phyloP scores from a whole-genome alignment of 2,888 invertebrate genomes.

The Pristionchus exspectatus region DNA sequence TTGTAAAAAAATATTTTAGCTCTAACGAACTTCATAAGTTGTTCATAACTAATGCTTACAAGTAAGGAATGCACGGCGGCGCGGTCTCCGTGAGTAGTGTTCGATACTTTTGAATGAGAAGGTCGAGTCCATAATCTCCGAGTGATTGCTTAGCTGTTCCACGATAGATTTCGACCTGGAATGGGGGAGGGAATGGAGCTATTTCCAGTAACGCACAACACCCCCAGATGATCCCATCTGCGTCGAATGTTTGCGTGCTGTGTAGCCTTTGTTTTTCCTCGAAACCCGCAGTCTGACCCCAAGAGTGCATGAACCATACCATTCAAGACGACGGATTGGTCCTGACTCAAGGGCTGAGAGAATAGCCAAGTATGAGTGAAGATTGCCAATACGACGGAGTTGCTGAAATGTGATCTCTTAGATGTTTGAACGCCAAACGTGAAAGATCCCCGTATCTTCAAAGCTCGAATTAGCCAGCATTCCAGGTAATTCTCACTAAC shows the following conservation, averaged over 20 bases:
- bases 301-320: constrained; percentile 80
- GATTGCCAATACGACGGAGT: constrained; percentile 96
- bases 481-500: not conserved
- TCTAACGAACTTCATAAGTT: too few species aligned
- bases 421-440: not conserved
- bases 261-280: not conserved
- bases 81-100: constrained; percentile 94
- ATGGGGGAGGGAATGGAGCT: not conserved
- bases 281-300: not conserved
- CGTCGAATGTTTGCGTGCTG: not conserved
- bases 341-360: constrained; percentile 97
- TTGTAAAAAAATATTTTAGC: too few species aligned
- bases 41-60: constrained; percentile 85
- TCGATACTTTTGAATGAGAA: constrained; percentile 97
- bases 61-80: constrained; percentile 98
- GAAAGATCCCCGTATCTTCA: not conserved
- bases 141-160: constrained; percentile 86
- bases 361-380: constrained; percentile 96
- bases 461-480: not conserved
- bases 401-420: constrained; percentile 82
- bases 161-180: constrained; percentile 59
- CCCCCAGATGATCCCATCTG: constrained; percentile 1
- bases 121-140: constrained; percentile 96
- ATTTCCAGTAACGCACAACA: not conserved
- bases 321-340: constrained; percentile 88